Evolutionary conservation across 2,888 invertebrate species (phyloP).

Genomic region (Pollenia labialis): DNA sequence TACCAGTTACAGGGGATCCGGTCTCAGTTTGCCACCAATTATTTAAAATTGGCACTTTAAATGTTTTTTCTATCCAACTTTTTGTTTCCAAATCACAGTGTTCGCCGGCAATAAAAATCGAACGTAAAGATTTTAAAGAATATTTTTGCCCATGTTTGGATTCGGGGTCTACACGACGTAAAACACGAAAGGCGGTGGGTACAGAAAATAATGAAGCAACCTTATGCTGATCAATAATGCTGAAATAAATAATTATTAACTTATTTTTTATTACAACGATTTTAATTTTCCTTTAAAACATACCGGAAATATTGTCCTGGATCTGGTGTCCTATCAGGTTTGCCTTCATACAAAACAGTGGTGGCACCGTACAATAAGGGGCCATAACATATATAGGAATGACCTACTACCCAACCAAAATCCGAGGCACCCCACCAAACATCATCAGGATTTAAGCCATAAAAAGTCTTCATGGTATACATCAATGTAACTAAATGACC

Average conservation of each 20-base stretch:
- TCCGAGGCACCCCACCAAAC: constrained; percentile 95
- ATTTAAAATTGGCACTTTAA: constrained; percentile 92
- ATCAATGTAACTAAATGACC: constrained; percentile 93
- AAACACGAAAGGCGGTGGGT: constrained; percentile 93
- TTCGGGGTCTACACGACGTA: constrained; percentile 92
- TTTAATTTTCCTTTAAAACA: constrained; percentile 30
- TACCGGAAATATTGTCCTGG: constrained; percentile 96
- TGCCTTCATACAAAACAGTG: constrained; percentile 94
- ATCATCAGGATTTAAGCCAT: constrained; percentile 91
- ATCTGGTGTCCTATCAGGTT: constrained; percentile 97
- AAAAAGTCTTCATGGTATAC: constrained; percentile 93
- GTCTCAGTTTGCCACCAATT: constrained; percentile 99
- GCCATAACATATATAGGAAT: constrained; percentile 97
- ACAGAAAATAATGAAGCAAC: constrained; percentile 94
- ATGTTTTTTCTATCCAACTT: constrained; percentile 89
- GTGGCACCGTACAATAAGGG: constrained; percentile 92
- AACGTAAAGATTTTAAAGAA: constrained; percentile 88
- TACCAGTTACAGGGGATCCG: constrained; percentile 94
- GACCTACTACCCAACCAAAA: constrained; percentile 96
- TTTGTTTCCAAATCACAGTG: constrained; percentile 96
- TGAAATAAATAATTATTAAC: constrained; percentile 79
- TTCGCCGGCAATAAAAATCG: constrained; percentile 94
- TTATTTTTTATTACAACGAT: neutral
- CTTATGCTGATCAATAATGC: constrained; percentile 94
- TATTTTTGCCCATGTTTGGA: constrained; percentile 89